Evolutionary conservation across 2,888 invertebrate species (phyloP).

Genomic region (Drosophila nr. fundita): DNA sequence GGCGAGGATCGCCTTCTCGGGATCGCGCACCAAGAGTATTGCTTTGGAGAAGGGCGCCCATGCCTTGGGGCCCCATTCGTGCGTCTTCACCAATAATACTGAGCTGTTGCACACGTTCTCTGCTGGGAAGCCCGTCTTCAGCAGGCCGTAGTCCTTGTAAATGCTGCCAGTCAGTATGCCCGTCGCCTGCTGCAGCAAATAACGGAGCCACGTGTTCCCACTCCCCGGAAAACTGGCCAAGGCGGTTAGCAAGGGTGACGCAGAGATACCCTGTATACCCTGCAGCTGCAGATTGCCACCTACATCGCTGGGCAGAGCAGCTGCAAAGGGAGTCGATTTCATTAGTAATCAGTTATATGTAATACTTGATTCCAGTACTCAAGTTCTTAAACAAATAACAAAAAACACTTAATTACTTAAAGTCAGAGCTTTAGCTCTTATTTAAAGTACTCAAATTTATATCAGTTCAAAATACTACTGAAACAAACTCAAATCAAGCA

Average conservation of each 20-base stretch:
- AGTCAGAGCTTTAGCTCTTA: background rate
- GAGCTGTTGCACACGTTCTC: conserved; percentile 91
- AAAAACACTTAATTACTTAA: background rate
- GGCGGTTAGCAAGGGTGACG: conserved; percentile 85
- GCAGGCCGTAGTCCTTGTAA: conserved; percentile 92
- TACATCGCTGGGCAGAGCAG: conserved; percentile 66
- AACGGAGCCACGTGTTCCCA: conserved; percentile 93
- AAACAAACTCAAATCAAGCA: background rate
- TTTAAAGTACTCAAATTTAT: background rate
- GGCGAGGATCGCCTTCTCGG: conserved; percentile 89
- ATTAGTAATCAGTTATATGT: background rate
- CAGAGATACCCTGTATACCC: conserved; percentile 42
- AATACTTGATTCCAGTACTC: background rate
- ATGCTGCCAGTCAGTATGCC: conserved; percentile 92
- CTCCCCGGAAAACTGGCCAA: conserved; percentile 93
- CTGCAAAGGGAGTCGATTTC: conserved; percentile 29
- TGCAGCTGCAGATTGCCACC: conserved; percentile 42
- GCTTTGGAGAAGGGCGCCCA: conserved; percentile 88
- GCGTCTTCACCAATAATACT: conserved; percentile 92
- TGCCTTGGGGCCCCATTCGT: conserved; percentile 89
- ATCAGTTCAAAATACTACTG: background rate
- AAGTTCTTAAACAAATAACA: background rate
- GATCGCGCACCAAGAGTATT: conserved; percentile 89
- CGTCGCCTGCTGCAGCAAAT: conserved; percentile 91
- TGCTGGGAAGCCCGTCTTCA: conserved; percentile 92